Evolutionary conservation across 2,113 vertebrate species (phyloP), one percentile per base, ranked within the genome.

Genomic region (Sarotherodon lohbergeri): DNA sequence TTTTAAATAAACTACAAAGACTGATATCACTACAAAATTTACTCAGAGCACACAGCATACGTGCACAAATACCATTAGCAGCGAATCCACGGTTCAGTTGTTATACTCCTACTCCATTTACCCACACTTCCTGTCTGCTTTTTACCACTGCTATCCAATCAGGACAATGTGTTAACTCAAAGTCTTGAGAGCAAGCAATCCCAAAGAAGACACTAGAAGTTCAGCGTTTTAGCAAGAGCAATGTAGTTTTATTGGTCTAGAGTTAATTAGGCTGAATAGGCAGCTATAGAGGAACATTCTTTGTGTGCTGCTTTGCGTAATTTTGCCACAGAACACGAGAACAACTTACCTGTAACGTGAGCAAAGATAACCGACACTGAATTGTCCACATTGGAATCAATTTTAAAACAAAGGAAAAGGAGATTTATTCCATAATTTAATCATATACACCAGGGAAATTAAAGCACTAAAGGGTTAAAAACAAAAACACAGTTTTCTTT

Each of bases 191-290:
- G n/a, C 9, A 32, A 66, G 12, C 13, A 61, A 52, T 85, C 80
- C 48, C 61, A 79, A 90, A 81, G 66, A 52, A 94, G 57, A 93
- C 82, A 81, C 22, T 46, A 43, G 34, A 8, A 86, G 56, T 55
- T 85, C 63, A 88, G 17, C 55, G 11, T 68, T 81, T 89, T 88
- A 93, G 91, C 85, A 90, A 88, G 89, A 93, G 91, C 92, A 24
- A 91, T 91, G 86, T 86, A 55, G 68, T 93, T 95, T 96, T 96
- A 96, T 96, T 96, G 85, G 93, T 95, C 90, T 93, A 87, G 83
- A 93, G 86, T 95, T 95, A 93, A 93, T 94, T 91, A 92, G 57
- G 90, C 92, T 91, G 81, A 88, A 82, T 50, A 84, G 79, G 87
- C 90, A 93, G 93, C 93, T 88, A 73, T 87, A 66, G 80, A 88